These are phyloP conservation scores for Notodonta dromedarius DNA, from an alignment of 2,888 invertebrate genomes.

Conservation along the genomic window DNA sequence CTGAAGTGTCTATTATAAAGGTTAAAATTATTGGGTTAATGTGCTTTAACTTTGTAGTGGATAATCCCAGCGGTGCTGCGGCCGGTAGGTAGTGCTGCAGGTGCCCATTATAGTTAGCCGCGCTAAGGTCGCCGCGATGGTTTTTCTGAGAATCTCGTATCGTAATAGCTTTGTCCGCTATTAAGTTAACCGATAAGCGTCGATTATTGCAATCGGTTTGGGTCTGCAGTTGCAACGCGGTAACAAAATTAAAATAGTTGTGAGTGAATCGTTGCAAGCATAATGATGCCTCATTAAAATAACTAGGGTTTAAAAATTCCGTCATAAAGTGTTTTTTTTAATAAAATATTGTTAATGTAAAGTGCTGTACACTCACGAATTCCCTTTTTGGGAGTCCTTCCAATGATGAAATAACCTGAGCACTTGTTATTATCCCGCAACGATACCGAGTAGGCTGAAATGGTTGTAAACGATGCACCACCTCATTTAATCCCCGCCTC, in stretches of 20 bases:
- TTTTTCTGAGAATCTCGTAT: slow-evolving; percentile 49
- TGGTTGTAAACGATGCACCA: not conserved
- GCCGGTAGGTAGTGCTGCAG: slow-evolving; percentile 20
- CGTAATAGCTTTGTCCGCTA: slow-evolving; percentile 46
- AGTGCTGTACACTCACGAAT: not conserved
- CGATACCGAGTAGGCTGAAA: not conserved
- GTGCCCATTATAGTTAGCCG: slow-evolving; percentile 30
- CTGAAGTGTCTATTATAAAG: slow-evolving; percentile 18
- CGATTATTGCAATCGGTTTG: slow-evolving; percentile 49
- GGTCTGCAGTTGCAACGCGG: slow-evolving; percentile 35
- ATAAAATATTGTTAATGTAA: too few relatives aligned
- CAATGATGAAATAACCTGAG: not conserved
- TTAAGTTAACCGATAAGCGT: slow-evolving; percentile 51
- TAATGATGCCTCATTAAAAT: not conserved
- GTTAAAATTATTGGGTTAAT: slow-evolving; percentile 30
- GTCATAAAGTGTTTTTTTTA: not conserved
- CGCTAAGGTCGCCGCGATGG: slow-evolving; percentile 45
- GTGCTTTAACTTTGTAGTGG: slow-evolving; percentile 20
- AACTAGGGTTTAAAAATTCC: not conserved
- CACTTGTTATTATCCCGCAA: not conserved
- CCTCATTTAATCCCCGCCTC: not conserved
- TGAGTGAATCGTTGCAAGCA: slow-evolving; percentile 20
- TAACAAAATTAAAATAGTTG: slow-evolving; percentile 26
- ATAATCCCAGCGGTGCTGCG: slow-evolving; percentile 26
- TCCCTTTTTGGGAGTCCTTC: not conserved